phyloP scores from a whole-genome alignment of 2,888 invertebrate genomes.

The Allolobophora icterica region DNA sequence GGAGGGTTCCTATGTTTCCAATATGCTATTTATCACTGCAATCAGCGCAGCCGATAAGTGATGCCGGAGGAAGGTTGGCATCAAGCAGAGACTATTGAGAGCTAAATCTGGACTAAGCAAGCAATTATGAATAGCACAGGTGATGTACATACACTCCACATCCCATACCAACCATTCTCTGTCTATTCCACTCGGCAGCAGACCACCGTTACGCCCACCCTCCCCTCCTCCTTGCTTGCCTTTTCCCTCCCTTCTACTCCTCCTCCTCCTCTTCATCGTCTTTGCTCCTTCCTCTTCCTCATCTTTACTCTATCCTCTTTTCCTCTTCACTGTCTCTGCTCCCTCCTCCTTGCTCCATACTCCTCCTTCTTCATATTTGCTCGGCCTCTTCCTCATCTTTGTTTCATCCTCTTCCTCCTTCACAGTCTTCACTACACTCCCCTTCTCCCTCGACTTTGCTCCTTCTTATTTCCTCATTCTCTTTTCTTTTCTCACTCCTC shows the following conservation, averaged over 20 bases:
- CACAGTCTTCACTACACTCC: neutral
- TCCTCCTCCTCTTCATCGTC: neutral
- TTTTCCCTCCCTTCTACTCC: too few relatives aligned
- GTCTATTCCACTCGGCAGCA: conserved; percentile 1
- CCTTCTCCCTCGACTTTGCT: neutral
- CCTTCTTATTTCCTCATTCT: too few relatives aligned
- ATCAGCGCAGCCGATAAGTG: conserved; percentile 17
- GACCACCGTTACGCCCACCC: neutral
- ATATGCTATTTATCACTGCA: conserved; percentile 17
- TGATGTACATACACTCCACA: conserved; percentile 17
- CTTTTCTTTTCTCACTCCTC: neutral
- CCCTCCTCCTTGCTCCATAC: neutral
- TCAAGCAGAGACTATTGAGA: conserved; percentile 11
- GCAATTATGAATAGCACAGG: conserved; percentile 17
- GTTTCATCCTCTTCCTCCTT: neutral
- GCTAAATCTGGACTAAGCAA: conserved; percentile 17
- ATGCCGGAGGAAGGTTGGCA: conserved; percentile 13
- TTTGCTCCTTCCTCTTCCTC: too few relatives aligned
- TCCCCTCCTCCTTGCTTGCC: neutral
- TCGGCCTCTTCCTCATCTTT: neutral
- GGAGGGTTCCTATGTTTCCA: conserved; percentile 1
- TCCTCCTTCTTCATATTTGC: neutral
- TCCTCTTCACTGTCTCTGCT: neutral
- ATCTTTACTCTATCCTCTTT: neutral
- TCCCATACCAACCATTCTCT: conserved; percentile 6